phyloP scores from a whole-genome alignment of 1,140 invertebrate species.

The Helicorthomorpha holstii region DNA sequence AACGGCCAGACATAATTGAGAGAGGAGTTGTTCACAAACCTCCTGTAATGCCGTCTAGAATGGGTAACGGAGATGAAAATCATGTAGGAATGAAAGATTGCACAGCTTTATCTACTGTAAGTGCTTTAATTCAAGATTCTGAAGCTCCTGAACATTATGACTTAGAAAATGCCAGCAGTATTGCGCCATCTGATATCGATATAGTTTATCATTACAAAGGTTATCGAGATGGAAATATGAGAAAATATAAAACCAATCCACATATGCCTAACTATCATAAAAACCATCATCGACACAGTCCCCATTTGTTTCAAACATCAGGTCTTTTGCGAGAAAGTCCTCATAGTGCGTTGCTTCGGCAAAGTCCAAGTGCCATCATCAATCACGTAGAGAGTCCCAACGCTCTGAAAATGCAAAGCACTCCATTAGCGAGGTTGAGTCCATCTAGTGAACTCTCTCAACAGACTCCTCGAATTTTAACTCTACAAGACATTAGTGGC shows the following conservation, averaged over 20 bases:
- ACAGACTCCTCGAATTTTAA: conserved; percentile 76
- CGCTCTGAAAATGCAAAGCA: conserved; percentile 47
- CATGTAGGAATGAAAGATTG: conserved; percentile 31
- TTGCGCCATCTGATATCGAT: conserved; percentile 92
- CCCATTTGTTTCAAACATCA: conserved; percentile 18
- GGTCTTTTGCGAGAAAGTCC: conserved; percentile 41
- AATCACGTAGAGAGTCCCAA: conserved; percentile 23
- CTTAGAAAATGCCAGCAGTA: conserved; percentile 89
- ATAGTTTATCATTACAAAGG: conserved; percentile 91
- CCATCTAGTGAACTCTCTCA: conserved; percentile 80
- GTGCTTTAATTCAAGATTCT: conserved; percentile 49
- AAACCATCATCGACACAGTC: conserved; percentile 20
- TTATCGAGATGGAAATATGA: conserved; percentile 58
- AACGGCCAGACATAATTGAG: conserved; percentile 83
- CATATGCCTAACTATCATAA: conserved; percentile 22
- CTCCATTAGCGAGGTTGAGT: conserved; percentile 69
- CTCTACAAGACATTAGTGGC: conserved; percentile 79
- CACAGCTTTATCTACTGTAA: conserved; percentile 23
- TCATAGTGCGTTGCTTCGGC: conserved; percentile 17
- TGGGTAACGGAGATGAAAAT: conserved; percentile 26
- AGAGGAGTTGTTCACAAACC: conserved; percentile 67
- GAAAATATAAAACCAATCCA: conserved; percentile 51
- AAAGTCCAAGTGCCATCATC: conserved; percentile 16
- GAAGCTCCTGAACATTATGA: conserved; percentile 92
- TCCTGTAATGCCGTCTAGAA: conserved; percentile 24